Evolutionary conservation across 1,140 invertebrate genomes (phyloP), one percentile per base, ranked within the genome.

Genomic region (Gryllus bimaculatus): DNA sequence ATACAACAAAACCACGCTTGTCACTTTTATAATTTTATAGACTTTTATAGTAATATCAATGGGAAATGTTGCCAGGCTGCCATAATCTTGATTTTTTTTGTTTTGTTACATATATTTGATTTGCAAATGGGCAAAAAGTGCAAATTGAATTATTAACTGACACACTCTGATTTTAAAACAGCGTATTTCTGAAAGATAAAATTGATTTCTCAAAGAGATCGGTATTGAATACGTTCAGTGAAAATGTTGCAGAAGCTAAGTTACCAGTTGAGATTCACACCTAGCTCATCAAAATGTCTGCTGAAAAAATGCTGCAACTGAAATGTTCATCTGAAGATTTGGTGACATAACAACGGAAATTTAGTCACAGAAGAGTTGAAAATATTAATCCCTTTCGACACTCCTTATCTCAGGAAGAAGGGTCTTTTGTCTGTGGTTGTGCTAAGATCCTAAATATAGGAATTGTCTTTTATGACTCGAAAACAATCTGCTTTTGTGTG

Each of bases 401-500:
- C 74, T 4, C 5, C 10, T 39, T 77, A 77, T 48, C 26, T 77
- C 21, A 13, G 7, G 21, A 8, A 77, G 8, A 77, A 39, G 10
- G 76, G 76, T 48, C 8, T 77, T 77, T 77, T 10, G 48, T 6
- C 76, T 77, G 26, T 47, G 18, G 76, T 77, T 48, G 48, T 39
- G 47, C 47, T 47, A 48, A 48, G 8, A 77, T 8, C n/a, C 21
- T 26, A 8, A 77, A 77, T 47, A 8, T 4, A 13, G 20, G 5
- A 26, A 77, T 75, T 18, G 76, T 77, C 47, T 47, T 39, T 77
- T 77, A 77, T 47, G 10, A 77, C 39, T 48, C 26, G 7, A 77
- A 77, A 47, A 77, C 47, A 77, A 77, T 77, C 6, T 77, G 76
- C 7, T 77, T 48, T 6, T 77, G 76, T 47, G 39, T 77, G 26